These are phyloP conservation scores for Pemphigus obesinymphae DNA, from an alignment of 1,140 invertebrate genomes.

Conservation along the genomic window DNA sequence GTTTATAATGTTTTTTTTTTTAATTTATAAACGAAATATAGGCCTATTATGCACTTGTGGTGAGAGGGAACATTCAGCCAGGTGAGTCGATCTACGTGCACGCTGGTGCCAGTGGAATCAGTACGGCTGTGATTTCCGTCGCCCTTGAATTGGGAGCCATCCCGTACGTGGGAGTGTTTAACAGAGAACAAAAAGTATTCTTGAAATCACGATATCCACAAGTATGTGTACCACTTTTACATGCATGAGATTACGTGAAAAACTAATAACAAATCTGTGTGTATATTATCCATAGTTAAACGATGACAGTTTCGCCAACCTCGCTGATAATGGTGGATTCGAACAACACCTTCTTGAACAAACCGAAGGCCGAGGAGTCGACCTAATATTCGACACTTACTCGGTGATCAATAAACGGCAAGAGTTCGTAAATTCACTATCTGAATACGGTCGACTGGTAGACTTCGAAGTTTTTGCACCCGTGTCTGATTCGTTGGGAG, in stretches of 20 bases:
- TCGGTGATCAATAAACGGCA: constrained; percentile 2
- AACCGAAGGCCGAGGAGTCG: constrained; percentile 26
- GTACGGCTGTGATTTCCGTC: background rate
- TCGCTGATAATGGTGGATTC: constrained; percentile 12
- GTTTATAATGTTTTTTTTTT: background rate
- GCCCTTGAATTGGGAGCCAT: background rate
- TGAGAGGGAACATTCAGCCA: constrained; percentile 23
- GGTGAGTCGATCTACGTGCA: constrained; percentile 32
- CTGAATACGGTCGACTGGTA: background rate
- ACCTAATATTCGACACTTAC: constrained; percentile 39
- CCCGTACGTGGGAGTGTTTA: constrained; percentile 32
- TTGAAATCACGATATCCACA: constrained; percentile 18
- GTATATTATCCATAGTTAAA: background rate
- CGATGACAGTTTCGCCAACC: constrained; percentile 15
- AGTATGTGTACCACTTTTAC: background rate
- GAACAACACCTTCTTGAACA: constrained; percentile 29
- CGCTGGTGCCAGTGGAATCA: constrained; percentile 24
- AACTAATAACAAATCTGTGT: background rate
- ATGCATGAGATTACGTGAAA: background rate
- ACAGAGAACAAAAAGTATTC: background rate
- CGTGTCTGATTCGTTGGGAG: constrained; percentile 8
- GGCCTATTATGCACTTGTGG: constrained; percentile 36
- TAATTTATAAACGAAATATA: background rate
- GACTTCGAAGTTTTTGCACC: constrained; percentile 10
- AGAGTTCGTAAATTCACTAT: constrained; percentile 4